A percentile compares a stretch with the other conserved stretches of the same genome.
Evolutionary conservation across 2,888 invertebrate species (phyloP).

Genomic region (Ischnus inquisitorius): DNA sequence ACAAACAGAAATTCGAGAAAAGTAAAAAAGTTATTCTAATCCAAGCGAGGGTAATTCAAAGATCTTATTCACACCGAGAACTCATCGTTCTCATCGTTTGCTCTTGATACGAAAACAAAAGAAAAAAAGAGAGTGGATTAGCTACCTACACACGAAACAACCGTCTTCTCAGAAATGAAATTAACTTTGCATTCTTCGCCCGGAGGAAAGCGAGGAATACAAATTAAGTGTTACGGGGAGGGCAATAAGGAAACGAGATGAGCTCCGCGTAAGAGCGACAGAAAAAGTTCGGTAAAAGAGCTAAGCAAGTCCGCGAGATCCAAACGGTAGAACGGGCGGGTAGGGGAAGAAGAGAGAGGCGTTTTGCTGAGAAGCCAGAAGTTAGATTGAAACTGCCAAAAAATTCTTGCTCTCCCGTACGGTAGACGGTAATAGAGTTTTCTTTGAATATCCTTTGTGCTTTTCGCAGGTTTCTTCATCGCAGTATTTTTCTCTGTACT

Average conservation of each 20-base stretch:
- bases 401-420: conserved; percentile 10
- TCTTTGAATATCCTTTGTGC: conserved; percentile 15
- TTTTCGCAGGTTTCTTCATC: not conserved
- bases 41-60: not conserved
- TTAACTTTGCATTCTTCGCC: conserved; percentile 50
- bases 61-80: not conserved
- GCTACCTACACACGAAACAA: not conserved
- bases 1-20: no score
- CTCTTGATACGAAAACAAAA: not conserved
- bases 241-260: conserved; percentile 26
- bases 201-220: conserved; percentile 42
- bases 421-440: conserved; percentile 30
- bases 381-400: conserved; percentile 29
- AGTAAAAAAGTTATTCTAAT: no score
- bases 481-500: not conserved
- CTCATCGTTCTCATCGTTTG: conserved; percentile 1
- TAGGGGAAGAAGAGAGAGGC: not conserved
- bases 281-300: conserved; percentile 41
- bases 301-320: not conserved
- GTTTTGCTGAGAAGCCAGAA: conserved; percentile 16
- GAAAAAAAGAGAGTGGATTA: not conserved
- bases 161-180: conserved; percentile 43
- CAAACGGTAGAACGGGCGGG: not conserved
- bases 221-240: conserved; percentile 52
- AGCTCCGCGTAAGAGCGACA: conserved; percentile 8